Evolutionary conservation across 2,113 vertebrate species (phyloP), one percentile per base, ranked within the genome.

Genomic region (Okapia johnstoni): DNA sequence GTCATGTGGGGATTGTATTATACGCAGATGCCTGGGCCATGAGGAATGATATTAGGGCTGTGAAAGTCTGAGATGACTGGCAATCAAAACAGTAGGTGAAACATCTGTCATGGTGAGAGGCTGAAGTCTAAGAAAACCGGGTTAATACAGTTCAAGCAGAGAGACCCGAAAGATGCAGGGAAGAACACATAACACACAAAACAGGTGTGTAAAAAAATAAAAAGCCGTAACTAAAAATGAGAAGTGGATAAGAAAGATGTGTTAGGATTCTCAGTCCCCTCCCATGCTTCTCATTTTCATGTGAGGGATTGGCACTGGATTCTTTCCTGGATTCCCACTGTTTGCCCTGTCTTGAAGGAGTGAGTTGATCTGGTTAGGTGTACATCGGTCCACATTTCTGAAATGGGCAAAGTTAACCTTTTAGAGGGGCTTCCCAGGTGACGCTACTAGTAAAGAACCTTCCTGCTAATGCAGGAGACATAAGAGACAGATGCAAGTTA

Each of bases 371-470:
- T 85, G 17, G 21, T 54, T 63, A 83, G n/a, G 12, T 58, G 15
- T 30, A 46, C 17, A 36, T 0, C 16, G 7, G 55, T 57, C 43
- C 30, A 81, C 28, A 25, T 90, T 95, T 66, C 90, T 79, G 40
- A 96, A 87, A 33, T 21, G 52, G 2, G 33, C 55, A 8, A n/a
- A 73, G 30, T 52, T 93, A 63, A 95, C 52, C 55, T 79, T 70
- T 83, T 5, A 63, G 66, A 70, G 2, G 66, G 66, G 66, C 66
- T 70, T 70, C 66, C 36, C 21, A 70, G 66, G n/a, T 70, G n/a
- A 40, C 1, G 19, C 66, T 40, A 23, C n/a, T 70, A 70, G 19
- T 70, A 40, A 70, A 70, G 66, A 70, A 70, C n/a, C 36, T 0
- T 0, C 21, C 66, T 70, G 66, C n/a, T 70, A 40, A 70, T 6